These are phyloP conservation scores for Nomada flava DNA, from an alignment of 2,888 invertebrate genomes.

Conservation along the genomic window DNA sequence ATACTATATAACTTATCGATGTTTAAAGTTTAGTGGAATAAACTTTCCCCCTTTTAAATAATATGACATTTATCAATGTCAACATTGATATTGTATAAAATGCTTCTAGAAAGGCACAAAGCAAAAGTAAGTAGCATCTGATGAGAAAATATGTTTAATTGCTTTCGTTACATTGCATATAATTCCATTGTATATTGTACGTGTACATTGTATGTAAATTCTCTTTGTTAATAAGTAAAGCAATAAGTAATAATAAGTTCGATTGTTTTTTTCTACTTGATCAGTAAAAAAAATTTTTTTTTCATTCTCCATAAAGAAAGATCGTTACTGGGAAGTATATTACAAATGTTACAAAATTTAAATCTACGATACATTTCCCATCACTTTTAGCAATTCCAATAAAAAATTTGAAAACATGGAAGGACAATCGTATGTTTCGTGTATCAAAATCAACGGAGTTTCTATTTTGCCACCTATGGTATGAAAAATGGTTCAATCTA, in stretches of 20 bases:
- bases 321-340: neutral
- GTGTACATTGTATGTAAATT: no score
- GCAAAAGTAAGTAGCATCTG: constrained; percentile 26
- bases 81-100: constrained; percentile 1
- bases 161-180: constrained; percentile 15
- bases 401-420: constrained; percentile 63
- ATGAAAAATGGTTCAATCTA: constrained; percentile 79
- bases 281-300: constrained; percentile 36
- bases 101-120: constrained; percentile 3
- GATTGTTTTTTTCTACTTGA: constrained; percentile 24
- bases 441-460: constrained; percentile 90
- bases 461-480: constrained; percentile 92
- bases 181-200: no score
- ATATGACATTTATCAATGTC: constrained; percentile 1
- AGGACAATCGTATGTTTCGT: constrained; percentile 86
- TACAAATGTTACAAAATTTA: no score
- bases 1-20: no score
- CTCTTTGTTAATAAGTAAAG: constrained; percentile 7
- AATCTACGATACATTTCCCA: constrained; percentile 9
- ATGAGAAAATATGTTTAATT: constrained; percentile 10
- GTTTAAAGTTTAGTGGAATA: no score
- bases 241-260: constrained; percentile 37
- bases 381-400: constrained; percentile 33
- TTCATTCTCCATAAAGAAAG: constrained; percentile 37
- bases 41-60: no score